A percentile compares a stretch with the other conserved stretches of the same genome.
Conservation (phyloP, 1,140 invertebrate genomes). For the Apis cerana region DNA sequence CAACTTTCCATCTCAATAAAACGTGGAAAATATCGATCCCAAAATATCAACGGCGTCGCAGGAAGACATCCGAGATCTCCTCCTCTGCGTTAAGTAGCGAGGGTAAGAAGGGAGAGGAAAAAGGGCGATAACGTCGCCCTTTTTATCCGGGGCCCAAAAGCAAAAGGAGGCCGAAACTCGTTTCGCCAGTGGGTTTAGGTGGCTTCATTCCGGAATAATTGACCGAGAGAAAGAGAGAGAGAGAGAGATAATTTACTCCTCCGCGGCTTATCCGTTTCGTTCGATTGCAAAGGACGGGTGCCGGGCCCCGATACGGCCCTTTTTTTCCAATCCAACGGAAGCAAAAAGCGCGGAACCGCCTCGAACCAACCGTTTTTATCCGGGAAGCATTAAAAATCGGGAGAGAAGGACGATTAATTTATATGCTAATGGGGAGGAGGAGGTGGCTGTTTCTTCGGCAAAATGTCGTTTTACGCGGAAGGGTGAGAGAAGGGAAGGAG, state of each 20-base stretch:
- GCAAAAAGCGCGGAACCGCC: not conserved
- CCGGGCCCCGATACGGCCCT: not conserved
- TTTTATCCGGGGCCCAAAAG: constrained; percentile 7
- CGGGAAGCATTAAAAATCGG: not conserved
- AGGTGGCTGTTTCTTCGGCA: not conserved
- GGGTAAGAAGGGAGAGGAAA: constrained; percentile 19
- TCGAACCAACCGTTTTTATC: not conserved
- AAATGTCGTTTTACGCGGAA: not conserved
- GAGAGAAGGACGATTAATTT: constrained; percentile 18
- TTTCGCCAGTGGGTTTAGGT: constrained; percentile 61
- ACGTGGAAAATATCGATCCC: too few species aligned
- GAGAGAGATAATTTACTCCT: constrained; percentile 56
- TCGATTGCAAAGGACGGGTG: constrained; percentile 55
- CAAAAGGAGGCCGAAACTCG: constrained; percentile 61
- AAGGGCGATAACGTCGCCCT: constrained; percentile 42
- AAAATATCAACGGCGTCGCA: too few species aligned
- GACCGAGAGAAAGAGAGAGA: constrained; percentile 31
- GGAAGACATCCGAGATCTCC: too few species aligned
- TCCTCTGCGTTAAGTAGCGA: not conserved
- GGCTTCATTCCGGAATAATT: constrained; percentile 59
- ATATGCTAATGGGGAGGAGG: constrained; percentile 16
- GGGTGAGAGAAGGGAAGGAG: not conserved
- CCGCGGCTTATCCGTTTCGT: constrained; percentile 49
- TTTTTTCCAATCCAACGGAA: constrained; percentile 6
- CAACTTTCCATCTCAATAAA: too few species aligned